Base-by-base conservation (phyloP, 2,113 vertebrate species). In the Mohoua ochrocephala region DNA sequence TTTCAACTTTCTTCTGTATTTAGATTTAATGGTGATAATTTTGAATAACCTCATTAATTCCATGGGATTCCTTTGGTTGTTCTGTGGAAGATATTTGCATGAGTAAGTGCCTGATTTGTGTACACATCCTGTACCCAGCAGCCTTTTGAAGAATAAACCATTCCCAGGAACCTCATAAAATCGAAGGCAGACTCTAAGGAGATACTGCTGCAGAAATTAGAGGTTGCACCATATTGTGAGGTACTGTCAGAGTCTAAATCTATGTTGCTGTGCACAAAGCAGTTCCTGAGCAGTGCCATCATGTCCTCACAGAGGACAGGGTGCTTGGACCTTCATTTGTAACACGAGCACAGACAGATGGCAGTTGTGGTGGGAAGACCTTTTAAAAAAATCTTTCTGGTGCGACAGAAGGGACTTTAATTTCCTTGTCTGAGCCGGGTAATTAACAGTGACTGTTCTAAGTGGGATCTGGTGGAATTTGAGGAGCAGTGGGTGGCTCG, bases 401-500 rank as follows among this genome's bases (percentile, higher is more conserved):
- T 79, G 79, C 76, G 96, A 71, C 91, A 96, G 83, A 93, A 96
- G 92, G 96, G 83, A 75, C 90, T 86, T 91, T n/a, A 76, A 91
- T 93, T 94, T 93, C 89, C 87, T 88, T 76, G 85, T 44, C 41
- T 87, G 89, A 91, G 90, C 85, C 77, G 86, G 71, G 47, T 95
- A 96, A 95, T 96, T 79, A 93, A 50, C 83, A 23, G 39, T 87
- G 18, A 42, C 82, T 86, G 69, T 79, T 94, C 64, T n/a, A 75
- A 92, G 60, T 47, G 78, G 91, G 91, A 96, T 89, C 90, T 83
- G 92, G 44, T 92, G 79, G 83, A 91, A 91, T 91, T 49, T n/a
- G 42, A 95, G 82, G 76, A 61, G 19, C 82, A n/a, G 92, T 95
- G 92, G 91, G 93, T 92, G 95, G 86, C 83, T 93, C 2, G 39